Base-by-base conservation (phyloP, 1,140 invertebrate genomes). In the Microplitis demolitor region DNA sequence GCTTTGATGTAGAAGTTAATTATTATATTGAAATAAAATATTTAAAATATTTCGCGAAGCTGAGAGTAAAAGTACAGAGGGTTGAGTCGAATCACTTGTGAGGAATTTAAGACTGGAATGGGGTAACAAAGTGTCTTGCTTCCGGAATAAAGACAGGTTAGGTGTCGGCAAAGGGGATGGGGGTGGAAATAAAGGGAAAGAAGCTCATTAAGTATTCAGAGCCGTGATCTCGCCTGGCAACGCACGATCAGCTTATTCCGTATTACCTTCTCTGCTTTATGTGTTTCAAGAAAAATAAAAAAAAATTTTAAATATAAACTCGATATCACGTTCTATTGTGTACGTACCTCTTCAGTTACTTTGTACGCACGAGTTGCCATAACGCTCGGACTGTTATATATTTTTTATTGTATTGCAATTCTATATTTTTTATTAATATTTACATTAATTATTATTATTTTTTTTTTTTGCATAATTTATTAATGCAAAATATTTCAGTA, bases 131-230 rank as follows among this genome's bases (percentile, higher is more conserved):
- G 62, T 50, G 62, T 64, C 62, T 14, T n/a, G 34, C 62, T 64
- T 64, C 37, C 35, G 39, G 51, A 58, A 71, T 66, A 58, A 35
- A 66, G 35, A 62, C 14, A 39, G 24, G 31, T 51, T 45, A 45
- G 63, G 63, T 24, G n/a, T 16, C 39, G 16, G 45, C 16, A n/a
- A 16, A 11, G 2, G 13, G 34, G 11, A 9, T 39, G 11, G 35
- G 34, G 62, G 34, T 37, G 16, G 66, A 39, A 39, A 61, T 33
- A 56, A 58, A 34, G n/a, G 37, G 37, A 66, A 71, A 54, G 37
- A 66, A 71, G 34, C 70, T 71, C 45, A 66, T 71, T 71, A 58
- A 16, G 66, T 58, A 71, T 71, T 71, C 70, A 71, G 34, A 31
- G 11, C 45, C 62, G 70, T 37, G 50, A 64, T 71, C 45, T 34